Percentiles rank a stretch among this genome's conserved stretches.
Conservation (phyloP, 2,797 vertebrate species). For the Danio kyathit region DNA sequence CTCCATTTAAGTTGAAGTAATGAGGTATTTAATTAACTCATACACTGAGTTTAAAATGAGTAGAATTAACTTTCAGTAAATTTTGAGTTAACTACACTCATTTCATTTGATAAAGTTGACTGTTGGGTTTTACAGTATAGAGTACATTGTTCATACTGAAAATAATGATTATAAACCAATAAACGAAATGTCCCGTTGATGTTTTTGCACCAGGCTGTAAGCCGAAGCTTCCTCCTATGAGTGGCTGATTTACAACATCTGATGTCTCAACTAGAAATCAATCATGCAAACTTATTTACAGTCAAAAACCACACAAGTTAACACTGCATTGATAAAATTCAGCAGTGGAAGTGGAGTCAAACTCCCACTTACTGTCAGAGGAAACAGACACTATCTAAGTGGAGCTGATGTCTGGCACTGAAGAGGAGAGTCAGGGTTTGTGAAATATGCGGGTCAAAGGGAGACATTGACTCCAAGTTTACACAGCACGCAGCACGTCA, state of each 20-base stretch:
- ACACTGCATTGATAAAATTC: slow-evolving; percentile 46
- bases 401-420: slow-evolving; percentile 2
- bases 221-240: not conserved
- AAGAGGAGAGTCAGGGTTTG: not conserved
- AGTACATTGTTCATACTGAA: not conserved
- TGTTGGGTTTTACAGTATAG: no score
- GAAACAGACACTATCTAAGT: slow-evolving; percentile 24
- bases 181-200: slow-evolving; percentile 9
- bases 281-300: not conserved
- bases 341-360: not conserved
- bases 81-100: no score
- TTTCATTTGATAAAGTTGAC: no score
- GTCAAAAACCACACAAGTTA: slow-evolving; percentile 20
- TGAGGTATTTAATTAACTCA: no score
- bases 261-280: not conserved
- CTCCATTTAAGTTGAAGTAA: no score
- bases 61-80: no score
- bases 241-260: slow-evolving; percentile 2
- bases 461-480: slow-evolving; percentile 28
- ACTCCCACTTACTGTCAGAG: slow-evolving; percentile 2
- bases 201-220: slow-evolving; percentile 6
- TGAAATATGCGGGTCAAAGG: slow-evolving; percentile 35
- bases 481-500: slow-evolving; percentile 32
- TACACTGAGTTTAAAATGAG: no score
- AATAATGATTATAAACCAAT: not conserved